phyloP scores from a whole-genome alignment of 2,888 invertebrate species.

The Teinopalpus imperialis region DNA sequence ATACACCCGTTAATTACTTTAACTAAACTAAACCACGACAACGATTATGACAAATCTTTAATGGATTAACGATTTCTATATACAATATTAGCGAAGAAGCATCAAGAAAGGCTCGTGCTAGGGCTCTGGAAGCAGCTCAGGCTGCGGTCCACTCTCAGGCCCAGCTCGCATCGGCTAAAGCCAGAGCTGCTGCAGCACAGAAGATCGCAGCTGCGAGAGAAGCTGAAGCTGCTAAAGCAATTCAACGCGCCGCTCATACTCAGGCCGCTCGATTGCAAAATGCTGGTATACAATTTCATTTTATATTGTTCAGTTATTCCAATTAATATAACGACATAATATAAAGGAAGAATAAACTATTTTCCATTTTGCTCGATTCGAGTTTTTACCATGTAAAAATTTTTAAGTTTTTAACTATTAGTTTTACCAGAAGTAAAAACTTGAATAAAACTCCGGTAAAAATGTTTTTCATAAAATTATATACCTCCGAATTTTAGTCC shows the following conservation, averaged over 20 bases:
- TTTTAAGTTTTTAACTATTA: too few relatives aligned
- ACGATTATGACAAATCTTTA: too few relatives aligned
- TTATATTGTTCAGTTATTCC: not conserved
- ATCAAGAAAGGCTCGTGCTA: conserved; percentile 85
- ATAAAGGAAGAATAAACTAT: too few relatives aligned
- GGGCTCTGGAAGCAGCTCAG: conserved; percentile 85
- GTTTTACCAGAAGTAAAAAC: too few relatives aligned
- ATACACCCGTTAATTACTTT: too few relatives aligned
- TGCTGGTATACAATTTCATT: conserved; percentile 66
- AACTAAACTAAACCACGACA: too few relatives aligned
- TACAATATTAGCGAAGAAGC: conserved; percentile 80
- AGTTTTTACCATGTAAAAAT: too few relatives aligned
- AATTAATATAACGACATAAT: too few relatives aligned
- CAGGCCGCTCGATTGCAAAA: conserved; percentile 87
- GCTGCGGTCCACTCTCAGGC: conserved; percentile 86
- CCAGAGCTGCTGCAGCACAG: conserved; percentile 87
- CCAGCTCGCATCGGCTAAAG: conserved; percentile 86
- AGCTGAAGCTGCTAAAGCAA: conserved; percentile 87
- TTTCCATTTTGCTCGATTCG: too few relatives aligned
- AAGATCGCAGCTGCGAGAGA: conserved; percentile 87
- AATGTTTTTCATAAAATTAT: too few relatives aligned
- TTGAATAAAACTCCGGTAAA: too few relatives aligned
- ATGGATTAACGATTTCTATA: not conserved
- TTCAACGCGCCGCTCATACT: conserved; percentile 86
- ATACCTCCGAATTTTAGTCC: too few relatives aligned